These are phyloP conservation scores for Acanthisitta chloris DNA, from an alignment of 2,113 vertebrate genomes.

Conservation along the genomic window DNA sequence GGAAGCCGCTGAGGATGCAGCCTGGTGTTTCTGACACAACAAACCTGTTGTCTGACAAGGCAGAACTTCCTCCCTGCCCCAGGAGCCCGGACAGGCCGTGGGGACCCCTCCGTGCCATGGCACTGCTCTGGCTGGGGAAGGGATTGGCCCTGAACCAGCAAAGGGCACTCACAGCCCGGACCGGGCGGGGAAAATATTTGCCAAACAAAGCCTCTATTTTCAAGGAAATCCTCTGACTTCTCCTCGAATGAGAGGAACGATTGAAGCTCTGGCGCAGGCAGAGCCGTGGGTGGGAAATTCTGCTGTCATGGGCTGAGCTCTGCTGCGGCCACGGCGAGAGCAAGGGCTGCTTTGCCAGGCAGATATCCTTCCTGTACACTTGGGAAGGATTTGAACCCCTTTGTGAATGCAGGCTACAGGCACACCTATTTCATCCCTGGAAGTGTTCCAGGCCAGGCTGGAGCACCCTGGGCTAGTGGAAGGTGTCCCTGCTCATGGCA, in stretches of 20 bases:
- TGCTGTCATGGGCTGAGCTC: neutral
- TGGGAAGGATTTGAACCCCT: neutral
- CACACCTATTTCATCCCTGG: neutral
- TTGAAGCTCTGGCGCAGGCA: neutral
- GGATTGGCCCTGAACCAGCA: neutral
- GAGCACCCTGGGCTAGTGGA: neutral
- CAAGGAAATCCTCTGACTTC: neutral
- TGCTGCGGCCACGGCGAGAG: rapidly evolving
- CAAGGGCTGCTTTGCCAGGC: neutral
- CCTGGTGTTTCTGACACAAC: conserved; percentile 15
- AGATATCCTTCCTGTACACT: neutral
- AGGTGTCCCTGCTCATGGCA: neutral
- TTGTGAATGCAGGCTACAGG: neutral
- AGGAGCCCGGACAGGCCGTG: neutral
- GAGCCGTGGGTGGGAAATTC: neutral
- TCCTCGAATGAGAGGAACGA: neutral
- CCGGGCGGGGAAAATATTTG: neutral
- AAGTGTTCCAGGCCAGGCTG: neutral
- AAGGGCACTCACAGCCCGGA: neutral
- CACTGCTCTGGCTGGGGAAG: neutral
- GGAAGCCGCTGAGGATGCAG: conserved; percentile 44
- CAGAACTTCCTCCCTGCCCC: neutral
- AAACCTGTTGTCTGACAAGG: neutral
- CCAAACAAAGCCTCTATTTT: conserved; percentile 48
- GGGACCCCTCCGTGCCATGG: neutral